These are phyloP conservation scores for Alauda arvensis DNA, from an alignment of 2,797 vertebrate genomes.

Conservation along the genomic window DNA sequence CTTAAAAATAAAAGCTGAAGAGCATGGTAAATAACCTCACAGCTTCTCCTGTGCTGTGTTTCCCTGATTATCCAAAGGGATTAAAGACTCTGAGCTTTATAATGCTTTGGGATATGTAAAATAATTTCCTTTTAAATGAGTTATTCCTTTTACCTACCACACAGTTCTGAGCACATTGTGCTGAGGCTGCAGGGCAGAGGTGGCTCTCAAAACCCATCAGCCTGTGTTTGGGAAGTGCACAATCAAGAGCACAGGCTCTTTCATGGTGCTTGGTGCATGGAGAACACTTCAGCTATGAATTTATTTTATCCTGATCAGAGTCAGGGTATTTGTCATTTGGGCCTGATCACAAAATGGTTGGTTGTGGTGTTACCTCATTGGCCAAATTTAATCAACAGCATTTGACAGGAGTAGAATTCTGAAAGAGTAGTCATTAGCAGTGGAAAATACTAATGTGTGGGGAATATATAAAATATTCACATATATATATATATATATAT, in stretches of 20 bases:
- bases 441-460: not conserved
- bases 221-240: not conserved
- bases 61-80: not conserved
- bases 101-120: not conserved
- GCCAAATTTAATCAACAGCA: not conserved
- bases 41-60: not conserved
- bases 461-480: not conserved
- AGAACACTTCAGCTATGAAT: not conserved
- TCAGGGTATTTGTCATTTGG: not conserved
- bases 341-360: not conserved
- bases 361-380: not conserved
- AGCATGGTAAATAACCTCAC: fast-evolving
- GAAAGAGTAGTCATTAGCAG: not conserved
- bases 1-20: not conserved
- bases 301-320: not conserved
- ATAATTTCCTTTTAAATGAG: not conserved
- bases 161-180: not conserved
- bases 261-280: not conserved
- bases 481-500: too few species aligned
- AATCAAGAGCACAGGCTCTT: not conserved
- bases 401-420: not conserved
- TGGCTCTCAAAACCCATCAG: not conserved
- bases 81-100: not conserved
- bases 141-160: not conserved
- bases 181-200: not conserved